These are phyloP conservation scores for Phoebastria nigripes DNA, from an alignment of 2,797 vertebrate species.

Conservation along the genomic window DNA sequence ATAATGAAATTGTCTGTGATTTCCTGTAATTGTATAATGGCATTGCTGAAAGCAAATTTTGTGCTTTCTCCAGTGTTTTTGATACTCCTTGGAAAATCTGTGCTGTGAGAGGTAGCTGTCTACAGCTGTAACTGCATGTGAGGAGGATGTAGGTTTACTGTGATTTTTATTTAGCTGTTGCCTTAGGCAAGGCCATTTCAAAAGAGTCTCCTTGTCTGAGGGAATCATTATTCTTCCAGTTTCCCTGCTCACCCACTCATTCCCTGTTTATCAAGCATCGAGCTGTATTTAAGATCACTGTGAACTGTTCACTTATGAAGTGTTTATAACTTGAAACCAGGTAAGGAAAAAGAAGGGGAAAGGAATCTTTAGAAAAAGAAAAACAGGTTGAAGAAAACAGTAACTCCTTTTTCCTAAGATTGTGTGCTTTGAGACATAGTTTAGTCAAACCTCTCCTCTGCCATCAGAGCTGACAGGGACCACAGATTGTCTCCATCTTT, in stretches of 20 bases:
- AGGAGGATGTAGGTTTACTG: background rate
- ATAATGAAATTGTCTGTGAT: background rate
- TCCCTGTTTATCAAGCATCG: background rate
- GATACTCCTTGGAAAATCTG: background rate
- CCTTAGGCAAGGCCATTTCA: background rate
- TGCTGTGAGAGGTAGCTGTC: background rate
- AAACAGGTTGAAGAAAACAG: background rate
- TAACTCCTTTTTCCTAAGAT: background rate
- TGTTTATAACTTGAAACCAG: background rate
- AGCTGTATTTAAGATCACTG: background rate
- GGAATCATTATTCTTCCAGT: background rate
- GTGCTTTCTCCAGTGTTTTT: background rate
- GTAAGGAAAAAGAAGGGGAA: background rate
- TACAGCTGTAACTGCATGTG: background rate
- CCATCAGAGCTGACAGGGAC: background rate
- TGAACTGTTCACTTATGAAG: background rate
- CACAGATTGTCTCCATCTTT: background rate
- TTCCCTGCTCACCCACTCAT: background rate
- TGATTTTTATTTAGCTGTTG: slow-evolving; percentile 5
- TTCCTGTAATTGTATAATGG: background rate
- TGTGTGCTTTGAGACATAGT: background rate
- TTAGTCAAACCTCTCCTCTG: background rate
- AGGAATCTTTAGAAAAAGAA: background rate
- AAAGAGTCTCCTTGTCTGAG: background rate
- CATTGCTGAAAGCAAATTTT: slow-evolving; percentile 7